phyloP scores from a whole-genome alignment of 1,140 invertebrate species.

The Meloidogyne floridensis region DNA sequence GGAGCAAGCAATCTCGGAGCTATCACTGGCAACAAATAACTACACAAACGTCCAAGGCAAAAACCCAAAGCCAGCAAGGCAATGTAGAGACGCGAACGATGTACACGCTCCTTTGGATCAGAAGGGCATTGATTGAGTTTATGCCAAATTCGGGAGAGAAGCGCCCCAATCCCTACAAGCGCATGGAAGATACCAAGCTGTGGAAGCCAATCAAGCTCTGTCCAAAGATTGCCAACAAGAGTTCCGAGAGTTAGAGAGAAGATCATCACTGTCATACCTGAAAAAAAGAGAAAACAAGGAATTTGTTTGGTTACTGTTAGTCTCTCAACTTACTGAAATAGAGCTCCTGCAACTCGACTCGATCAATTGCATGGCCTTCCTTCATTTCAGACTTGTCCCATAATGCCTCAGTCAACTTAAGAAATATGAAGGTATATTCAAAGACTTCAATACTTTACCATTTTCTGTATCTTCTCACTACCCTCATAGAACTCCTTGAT shows the following conservation, averaged over 20 bases:
- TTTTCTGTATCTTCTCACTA: not conserved
- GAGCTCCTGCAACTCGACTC: not conserved
- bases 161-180: not conserved
- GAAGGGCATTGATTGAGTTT: not conserved
- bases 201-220: conserved; percentile 5
- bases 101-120: not conserved
- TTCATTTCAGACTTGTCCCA: conserved; percentile 5
- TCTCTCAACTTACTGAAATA: not conserved
- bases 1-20: not conserved
- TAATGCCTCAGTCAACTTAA: not conserved
- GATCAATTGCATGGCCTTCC: not conserved
- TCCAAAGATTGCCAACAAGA: not conserved
- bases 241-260: not conserved
- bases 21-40: conserved; percentile 6
- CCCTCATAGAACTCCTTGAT: conserved; percentile 6
- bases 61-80: not conserved
- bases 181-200: not conserved
- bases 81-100: conserved; percentile 4
- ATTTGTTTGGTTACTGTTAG: not conserved
- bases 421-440: not conserved
- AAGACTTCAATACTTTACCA: not conserved
- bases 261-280: not conserved
- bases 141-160: not conserved
- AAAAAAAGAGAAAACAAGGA: no score
- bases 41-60: conserved; percentile 1